Evolutionary conservation across 2,797 vertebrate genomes (phyloP).

Genomic region (Scomberomorus guttatus): DNA sequence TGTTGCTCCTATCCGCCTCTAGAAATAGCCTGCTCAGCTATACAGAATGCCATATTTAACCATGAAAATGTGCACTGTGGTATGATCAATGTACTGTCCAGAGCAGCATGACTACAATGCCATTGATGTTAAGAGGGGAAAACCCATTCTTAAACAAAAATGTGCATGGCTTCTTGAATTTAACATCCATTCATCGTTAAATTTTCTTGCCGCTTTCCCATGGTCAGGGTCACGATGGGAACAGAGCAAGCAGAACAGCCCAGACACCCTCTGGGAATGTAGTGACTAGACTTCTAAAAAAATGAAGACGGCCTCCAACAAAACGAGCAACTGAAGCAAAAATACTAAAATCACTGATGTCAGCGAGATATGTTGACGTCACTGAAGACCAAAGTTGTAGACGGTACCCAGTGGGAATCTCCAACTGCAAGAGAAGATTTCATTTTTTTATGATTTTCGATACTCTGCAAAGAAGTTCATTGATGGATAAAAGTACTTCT

Average conservation of each 20-base stretch:
- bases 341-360: neutral
- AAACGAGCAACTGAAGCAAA: slow-evolving; percentile 17
- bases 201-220: slow-evolving; percentile 3
- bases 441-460: neutral
- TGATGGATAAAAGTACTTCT: neutral
- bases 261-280: slow-evolving; percentile 23
- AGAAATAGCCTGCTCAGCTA: slow-evolving; percentile 42
- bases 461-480: neutral
- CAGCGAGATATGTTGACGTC: neutral
- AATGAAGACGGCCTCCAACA: slow-evolving; percentile 22
- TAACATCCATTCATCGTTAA: neutral
- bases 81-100: slow-evolving; percentile 16
- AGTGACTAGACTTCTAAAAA: slow-evolving; percentile 40
- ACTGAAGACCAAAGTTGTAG: neutral
- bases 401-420: neutral
- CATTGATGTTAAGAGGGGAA: neutral
- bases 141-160: neutral
- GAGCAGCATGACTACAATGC: slow-evolving; percentile 6
- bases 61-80: slow-evolving; percentile 31
- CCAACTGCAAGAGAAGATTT: neutral
- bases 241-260: slow-evolving; percentile 13
- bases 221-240: slow-evolving; percentile 25
- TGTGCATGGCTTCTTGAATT: slow-evolving; percentile 10
- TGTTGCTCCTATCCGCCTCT: slow-evolving; percentile 33
- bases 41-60: slow-evolving; percentile 22